Conservation (phyloP, 2,888 invertebrate species). For the Synergus japonicus region DNA sequence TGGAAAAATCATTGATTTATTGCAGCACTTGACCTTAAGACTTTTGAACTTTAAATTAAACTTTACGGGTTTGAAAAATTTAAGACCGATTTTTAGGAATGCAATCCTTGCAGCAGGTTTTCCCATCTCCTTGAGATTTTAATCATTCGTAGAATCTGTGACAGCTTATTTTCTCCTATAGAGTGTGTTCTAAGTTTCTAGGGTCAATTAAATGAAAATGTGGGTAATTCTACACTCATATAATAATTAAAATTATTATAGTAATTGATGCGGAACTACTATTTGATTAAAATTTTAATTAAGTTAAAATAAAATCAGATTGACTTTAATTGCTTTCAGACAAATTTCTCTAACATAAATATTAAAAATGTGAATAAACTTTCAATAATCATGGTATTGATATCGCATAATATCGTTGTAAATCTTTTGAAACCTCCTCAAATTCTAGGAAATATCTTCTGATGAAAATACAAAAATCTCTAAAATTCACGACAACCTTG, state of each 20-base stretch:
- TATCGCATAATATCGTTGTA: too few species aligned
- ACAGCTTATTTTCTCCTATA: background rate
- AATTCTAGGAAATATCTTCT: too few species aligned
- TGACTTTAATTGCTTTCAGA: too few species aligned
- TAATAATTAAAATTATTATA: background rate
- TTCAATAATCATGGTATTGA: too few species aligned
- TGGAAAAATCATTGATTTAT: background rate
- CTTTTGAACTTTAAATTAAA: slow-evolving; percentile 29
- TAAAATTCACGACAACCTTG: too few species aligned
- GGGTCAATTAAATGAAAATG: slow-evolving; percentile 1
- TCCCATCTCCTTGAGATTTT: background rate
- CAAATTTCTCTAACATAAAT: too few species aligned
- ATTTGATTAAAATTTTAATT: too few species aligned
- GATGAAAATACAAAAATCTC: too few species aligned
- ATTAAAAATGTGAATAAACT: too few species aligned
- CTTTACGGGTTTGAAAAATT: slow-evolving; percentile 27
- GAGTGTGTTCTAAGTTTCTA: background rate
- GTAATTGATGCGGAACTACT: background rate
- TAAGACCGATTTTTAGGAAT: slow-evolving; percentile 30
- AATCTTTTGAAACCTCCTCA: too few species aligned
- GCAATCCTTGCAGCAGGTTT: background rate
- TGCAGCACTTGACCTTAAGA: slow-evolving; percentile 1
- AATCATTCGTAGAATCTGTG: slow-evolving; percentile 10
- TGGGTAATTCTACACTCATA: background rate
- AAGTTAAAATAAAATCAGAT: too few species aligned